A percentile compares a stretch with the other conserved stretches of the same genome.
Evolutionary conservation across 2,797 vertebrate species (phyloP).

Genomic region (Zalophus californianus): DNA sequence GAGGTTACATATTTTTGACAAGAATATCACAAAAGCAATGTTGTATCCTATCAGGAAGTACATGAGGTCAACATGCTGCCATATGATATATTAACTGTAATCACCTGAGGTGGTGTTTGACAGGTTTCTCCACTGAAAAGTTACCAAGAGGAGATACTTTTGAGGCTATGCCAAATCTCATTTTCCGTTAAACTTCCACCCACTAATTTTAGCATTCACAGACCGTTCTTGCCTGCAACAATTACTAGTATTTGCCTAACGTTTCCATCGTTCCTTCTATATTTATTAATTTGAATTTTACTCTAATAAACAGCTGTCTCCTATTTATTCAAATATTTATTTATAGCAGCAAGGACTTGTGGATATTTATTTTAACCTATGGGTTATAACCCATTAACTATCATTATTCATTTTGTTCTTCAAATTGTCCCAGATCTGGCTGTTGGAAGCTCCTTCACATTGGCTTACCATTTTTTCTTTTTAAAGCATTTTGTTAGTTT

Average conservation of each 20-base stretch:
- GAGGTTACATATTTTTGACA: not conserved
- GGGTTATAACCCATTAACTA: not conserved
- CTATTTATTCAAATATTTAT: conserved; percentile 22
- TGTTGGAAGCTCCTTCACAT: not conserved
- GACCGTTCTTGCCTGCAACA: not conserved
- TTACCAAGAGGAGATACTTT: not conserved
- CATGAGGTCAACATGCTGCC: not conserved
- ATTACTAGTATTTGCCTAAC: not conserved
- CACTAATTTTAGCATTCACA: not conserved
- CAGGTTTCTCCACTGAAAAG: not conserved
- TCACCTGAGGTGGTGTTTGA: not conserved
- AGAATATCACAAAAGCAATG: not conserved
- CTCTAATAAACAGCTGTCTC: not conserved
- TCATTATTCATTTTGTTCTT: conserved; percentile 32
- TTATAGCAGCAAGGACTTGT: not conserved
- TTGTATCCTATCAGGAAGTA: not conserved
- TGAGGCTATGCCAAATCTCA: not conserved
- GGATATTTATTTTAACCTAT: not conserved
- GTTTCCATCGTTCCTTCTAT: not conserved
- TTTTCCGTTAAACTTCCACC: not conserved
- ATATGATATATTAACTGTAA: not conserved
- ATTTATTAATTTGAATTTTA: conserved; percentile 29
- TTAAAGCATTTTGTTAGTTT: not conserved
- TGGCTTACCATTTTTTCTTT: not conserved
- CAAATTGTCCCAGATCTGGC: not conserved